Conservation (phyloP, 2,797 vertebrate genomes). For the Pelochelys cantorii region DNA sequence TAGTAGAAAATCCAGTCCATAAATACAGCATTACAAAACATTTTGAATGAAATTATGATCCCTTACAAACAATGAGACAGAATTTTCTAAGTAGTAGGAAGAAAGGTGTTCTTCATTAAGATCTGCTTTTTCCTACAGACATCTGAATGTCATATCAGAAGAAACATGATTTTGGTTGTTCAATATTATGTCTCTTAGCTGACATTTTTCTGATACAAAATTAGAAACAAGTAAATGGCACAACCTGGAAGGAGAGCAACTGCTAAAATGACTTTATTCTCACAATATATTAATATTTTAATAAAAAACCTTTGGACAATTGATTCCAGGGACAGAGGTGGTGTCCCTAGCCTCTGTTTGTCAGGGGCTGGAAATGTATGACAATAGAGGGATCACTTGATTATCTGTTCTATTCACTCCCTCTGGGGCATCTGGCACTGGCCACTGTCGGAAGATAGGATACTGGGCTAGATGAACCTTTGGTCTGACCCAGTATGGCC, state of each 20-base stretch:
- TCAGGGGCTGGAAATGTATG: too few species aligned
- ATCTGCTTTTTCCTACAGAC: neutral
- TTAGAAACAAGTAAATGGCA: neutral
- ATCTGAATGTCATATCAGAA: neutral
- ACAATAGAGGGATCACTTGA: too few species aligned
- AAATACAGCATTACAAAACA: fast-evolving
- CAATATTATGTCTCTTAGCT: neutral
- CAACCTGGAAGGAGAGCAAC: neutral
- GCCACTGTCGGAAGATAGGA: too few species aligned
- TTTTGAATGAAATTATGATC: fast-evolving
- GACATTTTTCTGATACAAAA: neutral
- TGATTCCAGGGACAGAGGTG: neutral
- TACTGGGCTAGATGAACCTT: too few species aligned
- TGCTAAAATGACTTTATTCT: neutral
- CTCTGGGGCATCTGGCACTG: too few species aligned
- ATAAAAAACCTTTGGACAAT: neutral
- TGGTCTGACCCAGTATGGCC: too few species aligned
- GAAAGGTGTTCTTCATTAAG: neutral
- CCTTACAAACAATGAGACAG: fast-evolving
- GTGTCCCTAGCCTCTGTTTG: too few species aligned
- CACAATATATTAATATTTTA: neutral
- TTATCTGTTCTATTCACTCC: too few species aligned
- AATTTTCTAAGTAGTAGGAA: neutral
- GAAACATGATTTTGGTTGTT: neutral
- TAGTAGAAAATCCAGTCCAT: neutral